Conservation (phyloP, 2,888 invertebrate species). For the Acleris laterana region DNA sequence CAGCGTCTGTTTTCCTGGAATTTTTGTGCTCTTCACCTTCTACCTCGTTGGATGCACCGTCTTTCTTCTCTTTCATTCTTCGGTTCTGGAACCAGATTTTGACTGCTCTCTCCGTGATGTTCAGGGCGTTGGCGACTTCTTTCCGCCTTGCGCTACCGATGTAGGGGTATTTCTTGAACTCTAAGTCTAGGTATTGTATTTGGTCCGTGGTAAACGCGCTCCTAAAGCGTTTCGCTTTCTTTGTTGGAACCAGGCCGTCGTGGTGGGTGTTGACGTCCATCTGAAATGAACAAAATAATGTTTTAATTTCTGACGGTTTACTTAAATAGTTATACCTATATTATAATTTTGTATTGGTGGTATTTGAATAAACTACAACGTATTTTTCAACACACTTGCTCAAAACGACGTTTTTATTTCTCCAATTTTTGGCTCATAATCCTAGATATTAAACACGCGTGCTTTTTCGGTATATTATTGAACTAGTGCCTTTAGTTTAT, state of each 20-base stretch:
- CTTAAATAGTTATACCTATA: not conserved
- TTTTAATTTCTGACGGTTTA: not conserved
- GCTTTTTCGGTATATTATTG: no score
- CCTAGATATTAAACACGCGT: no score
- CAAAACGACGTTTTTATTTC: no score
- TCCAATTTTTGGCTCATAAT: no score
- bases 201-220: conserved; percentile 91
- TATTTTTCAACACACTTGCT: no score
- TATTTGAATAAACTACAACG: no score
- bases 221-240: conserved; percentile 65
- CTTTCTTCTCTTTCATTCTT: conserved; percentile 89
- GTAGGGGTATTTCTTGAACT: conserved; percentile 88
- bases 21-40: conserved; percentile 44
- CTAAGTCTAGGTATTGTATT: conserved; percentile 88
- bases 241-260: conserved; percentile 29
- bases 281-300: conserved; percentile 4
- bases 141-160: conserved; percentile 87
- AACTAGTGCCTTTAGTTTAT: no score
- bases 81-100: conserved; percentile 95
- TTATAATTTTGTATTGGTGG: no score
- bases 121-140: conserved; percentile 86
- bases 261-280: conserved; percentile 35
- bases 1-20: conserved; percentile 42
- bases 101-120: conserved; percentile 89
- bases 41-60: conserved; percentile 52